phyloP scores from a whole-genome alignment of 2,113 vertebrate genomes.

The Procapra przewalskii region DNA sequence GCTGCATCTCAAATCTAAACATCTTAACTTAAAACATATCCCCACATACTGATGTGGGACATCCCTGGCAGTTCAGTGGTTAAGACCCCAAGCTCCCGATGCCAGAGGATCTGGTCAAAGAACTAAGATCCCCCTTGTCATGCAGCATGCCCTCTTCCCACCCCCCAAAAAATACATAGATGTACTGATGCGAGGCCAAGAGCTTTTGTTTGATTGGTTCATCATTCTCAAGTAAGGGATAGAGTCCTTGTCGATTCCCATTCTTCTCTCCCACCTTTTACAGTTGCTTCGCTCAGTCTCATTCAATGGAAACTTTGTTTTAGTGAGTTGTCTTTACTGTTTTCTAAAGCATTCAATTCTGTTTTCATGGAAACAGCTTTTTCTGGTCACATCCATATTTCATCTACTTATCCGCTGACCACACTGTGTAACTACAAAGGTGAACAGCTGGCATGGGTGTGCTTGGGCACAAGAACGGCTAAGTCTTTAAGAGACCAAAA shows the following conservation, averaged over 20 bases:
- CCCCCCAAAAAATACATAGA: accelerated
- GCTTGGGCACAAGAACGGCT: background rate
- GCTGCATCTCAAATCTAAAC: background rate
- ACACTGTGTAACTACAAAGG: background rate
- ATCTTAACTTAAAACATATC: background rate
- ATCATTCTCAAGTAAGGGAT: background rate
- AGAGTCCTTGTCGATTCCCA: background rate
- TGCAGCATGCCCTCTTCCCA: background rate
- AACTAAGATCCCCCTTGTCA: background rate
- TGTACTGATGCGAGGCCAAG: accelerated
- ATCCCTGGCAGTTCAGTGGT: background rate
- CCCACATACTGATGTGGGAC: background rate
- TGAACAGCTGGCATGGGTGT: background rate
- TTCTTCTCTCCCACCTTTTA: no score
- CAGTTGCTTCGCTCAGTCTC: background rate
- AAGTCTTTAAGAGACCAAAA: background rate
- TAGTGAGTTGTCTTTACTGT: background rate
- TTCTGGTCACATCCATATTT: background rate
- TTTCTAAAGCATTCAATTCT: background rate
- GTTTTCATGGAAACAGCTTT: background rate
- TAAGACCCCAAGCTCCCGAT: background rate
- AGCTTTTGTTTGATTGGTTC: background rate
- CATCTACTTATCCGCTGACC: background rate
- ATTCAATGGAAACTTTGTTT: background rate
- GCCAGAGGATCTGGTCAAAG: background rate